Evolutionary conservation across 2,888 invertebrate species (phyloP).

Genomic region (Spodoptera picta): DNA sequence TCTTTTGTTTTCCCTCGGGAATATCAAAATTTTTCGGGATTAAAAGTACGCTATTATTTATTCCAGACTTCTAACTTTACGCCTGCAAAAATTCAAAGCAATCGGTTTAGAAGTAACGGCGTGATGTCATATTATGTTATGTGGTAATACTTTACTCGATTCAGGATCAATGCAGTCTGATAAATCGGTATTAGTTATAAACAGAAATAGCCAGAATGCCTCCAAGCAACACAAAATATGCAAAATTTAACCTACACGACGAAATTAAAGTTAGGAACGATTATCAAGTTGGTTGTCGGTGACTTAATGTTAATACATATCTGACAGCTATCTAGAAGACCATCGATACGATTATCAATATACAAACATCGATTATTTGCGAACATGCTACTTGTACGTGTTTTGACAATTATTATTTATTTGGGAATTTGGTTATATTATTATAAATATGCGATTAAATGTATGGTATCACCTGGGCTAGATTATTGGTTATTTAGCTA

Average conservation of each 20-base stretch:
- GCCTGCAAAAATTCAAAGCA: too few relatives aligned
- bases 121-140: too few relatives aligned
- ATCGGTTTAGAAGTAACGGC: too few relatives aligned
- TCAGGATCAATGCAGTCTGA: background rate
- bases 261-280: conserved; percentile 18
- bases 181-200: too few relatives aligned
- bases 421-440: conserved; percentile 40
- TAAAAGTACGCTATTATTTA: too few relatives aligned
- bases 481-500: conserved; percentile 28
- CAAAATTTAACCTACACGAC: conserved; percentile 10
- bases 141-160: too few relatives aligned
- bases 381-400: conserved; percentile 44
- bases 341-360: conserved; percentile 47
- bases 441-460: conserved; percentile 33
- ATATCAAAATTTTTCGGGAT: too few relatives aligned
- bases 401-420: conserved; percentile 52
- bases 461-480: conserved; percentile 21
- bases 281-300: conserved; percentile 49
- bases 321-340: conserved; percentile 11
- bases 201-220: too few relatives aligned
- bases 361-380: conserved; percentile 47
- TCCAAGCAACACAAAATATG: background rate
- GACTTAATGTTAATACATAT: conserved; percentile 18
- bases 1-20: too few relatives aligned
- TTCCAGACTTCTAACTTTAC: too few relatives aligned